Evolutionary conservation across 2,888 invertebrate species (phyloP), one percentile per base, ranked within the genome.

Genomic region (Panopea generosa): DNA sequence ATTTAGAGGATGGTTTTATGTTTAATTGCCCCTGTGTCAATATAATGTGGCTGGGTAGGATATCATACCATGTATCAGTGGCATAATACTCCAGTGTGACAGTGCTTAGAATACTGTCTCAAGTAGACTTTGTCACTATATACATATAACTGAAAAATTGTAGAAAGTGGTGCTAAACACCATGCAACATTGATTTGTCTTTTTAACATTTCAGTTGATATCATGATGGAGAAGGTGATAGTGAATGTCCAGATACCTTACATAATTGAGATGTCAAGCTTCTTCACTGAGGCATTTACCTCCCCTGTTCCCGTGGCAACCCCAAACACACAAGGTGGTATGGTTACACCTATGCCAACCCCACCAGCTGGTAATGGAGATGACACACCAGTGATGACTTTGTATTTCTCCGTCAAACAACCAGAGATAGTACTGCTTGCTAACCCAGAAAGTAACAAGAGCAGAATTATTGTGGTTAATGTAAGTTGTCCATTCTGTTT

Each of bases 391-490:
- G 77, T 71, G 24, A 77, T 96, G 29, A 95, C 96, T 0, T 93
- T 96, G 81, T 96, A 96, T 0, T 93, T 96, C 26, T 95, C 96
- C 86, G 94, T 96, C 84, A 95, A 96, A 33, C 95, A 96, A 88
- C 96, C 96, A 0, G 96, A 96, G 92, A 93, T 96, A 57, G 95
- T 96, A 92, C 94, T 96, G 84, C 95, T 96, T 89, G 95, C 96
- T 0, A 92, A 93, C 53, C 92, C 93, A 2, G 88, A 89, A 4
- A 85, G 88, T 20, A 72, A 83, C 22, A 87, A 90, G 69, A 95
- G 95, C 1, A 94, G 95, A 84, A 95, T 95, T 3, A 91, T 96
- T 49, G 94, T 96, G 14, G 93, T 96, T 9, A 94, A 96, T 87
- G 93, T 93, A 74, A 82, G 87, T 81, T 52, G 55, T 40, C n/a